Conservation (phyloP, 2,113 vertebrate species). For the Rhinogobius similis region DNA sequence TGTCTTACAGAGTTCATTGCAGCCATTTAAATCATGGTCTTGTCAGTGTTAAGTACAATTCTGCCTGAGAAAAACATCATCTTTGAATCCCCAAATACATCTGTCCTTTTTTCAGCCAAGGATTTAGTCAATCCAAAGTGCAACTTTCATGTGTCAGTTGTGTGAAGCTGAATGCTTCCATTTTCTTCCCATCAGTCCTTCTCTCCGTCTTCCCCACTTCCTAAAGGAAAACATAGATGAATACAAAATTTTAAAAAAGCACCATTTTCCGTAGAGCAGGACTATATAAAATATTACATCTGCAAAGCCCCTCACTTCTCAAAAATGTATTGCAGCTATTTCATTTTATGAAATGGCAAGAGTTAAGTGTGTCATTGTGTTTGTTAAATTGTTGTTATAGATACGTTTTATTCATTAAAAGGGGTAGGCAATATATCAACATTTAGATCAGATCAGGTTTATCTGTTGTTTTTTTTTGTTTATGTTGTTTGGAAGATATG, state of each 20-base stretch:
- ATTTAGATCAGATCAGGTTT: too few species aligned
- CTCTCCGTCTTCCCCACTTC: conserved; percentile 97
- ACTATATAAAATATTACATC: not conserved
- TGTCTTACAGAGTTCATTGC: conserved; percentile 30
- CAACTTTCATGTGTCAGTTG: conserved; percentile 35
- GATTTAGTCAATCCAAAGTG: conserved; percentile 41
- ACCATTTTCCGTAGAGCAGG: not conserved
- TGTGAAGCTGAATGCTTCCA: conserved; percentile 33
- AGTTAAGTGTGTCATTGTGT: too few species aligned
- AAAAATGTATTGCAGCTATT: too few species aligned
- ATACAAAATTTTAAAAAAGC: not conserved
- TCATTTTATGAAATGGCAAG: too few species aligned
- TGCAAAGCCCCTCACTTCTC: not conserved
- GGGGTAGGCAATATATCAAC: too few species aligned
- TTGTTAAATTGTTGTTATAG: too few species aligned
- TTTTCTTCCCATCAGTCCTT: conserved; percentile 81
- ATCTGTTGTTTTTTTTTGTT: too few species aligned
- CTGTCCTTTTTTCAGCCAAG: conserved; percentile 31
- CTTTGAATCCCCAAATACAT: conserved; percentile 35
- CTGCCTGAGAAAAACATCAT: conserved; percentile 68
- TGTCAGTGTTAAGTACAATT: conserved; percentile 36
- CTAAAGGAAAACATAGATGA: conserved; percentile 63
- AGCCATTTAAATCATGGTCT: conserved; percentile 33
- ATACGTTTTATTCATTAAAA: too few species aligned
- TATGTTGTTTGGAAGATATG: too few species aligned